A percentile compares a stretch with the other conserved stretches of the same genome.
Evolutionary conservation across 2,113 vertebrate genomes (phyloP).

Genomic region (Malurus melanocephalus): DNA sequence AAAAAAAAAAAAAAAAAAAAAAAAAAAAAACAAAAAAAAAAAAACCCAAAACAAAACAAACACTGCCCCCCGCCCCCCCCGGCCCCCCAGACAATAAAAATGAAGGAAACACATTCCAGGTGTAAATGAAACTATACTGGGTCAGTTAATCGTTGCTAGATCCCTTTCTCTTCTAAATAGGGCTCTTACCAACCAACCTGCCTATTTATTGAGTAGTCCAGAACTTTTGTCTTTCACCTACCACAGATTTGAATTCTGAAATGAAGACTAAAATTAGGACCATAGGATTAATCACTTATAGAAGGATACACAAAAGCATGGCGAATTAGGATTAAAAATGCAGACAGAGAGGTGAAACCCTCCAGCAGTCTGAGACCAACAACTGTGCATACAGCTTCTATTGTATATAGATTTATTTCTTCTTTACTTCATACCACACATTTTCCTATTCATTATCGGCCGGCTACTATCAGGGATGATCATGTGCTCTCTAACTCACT

Average conservation of each 20-base stretch:
- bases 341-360: background rate
- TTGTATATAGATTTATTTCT: background rate
- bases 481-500: background rate
- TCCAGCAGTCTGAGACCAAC: background rate
- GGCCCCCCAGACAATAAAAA: no score
- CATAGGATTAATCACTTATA: background rate
- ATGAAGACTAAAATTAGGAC: background rate
- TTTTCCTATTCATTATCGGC: background rate
- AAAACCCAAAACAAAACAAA: no score
- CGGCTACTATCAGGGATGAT: background rate
- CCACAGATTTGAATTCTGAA: background rate
- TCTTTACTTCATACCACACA: background rate
- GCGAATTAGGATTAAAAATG: background rate
- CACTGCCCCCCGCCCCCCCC: no score
- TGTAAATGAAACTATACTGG: background rate
- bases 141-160: background rate
- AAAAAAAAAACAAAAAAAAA: no score
- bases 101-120: background rate
- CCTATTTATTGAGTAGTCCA: background rate
- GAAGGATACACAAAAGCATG: background rate
- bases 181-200: background rate
- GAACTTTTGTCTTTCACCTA: background rate
- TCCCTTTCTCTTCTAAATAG: background rate
- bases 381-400: background rate
- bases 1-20: background rate